Evolutionary conservation across 2,797 vertebrate species (phyloP), one percentile per base, ranked within the genome.

Genomic region (Yasuhikotakia modesta): DNA sequence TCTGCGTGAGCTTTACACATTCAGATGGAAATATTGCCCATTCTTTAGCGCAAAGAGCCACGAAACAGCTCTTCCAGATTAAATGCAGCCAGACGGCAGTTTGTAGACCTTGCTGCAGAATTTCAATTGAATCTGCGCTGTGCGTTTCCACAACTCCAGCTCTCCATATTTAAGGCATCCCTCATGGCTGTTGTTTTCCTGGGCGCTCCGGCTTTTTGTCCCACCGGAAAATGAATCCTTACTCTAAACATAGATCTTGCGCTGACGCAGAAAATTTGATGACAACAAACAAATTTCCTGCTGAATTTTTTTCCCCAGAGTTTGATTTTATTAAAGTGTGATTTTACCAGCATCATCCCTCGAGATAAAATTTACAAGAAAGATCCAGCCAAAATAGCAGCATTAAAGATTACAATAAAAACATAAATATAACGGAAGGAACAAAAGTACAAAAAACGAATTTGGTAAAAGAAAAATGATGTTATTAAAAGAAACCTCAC

Each of bases 31-130:
- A 39, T 69, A 61, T 39, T 48, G 35, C 12, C 60, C 55, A 22
- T 70, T 79, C 50, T 64, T 65, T 39, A 50, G 60, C 7, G 5
- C 19, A 70, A 48, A 76, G n/a, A n/a, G n/a, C n/a, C 46, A 68
- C 46, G 35, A 48, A 22, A 19, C 48, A 53, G 32, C 50, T 78
- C 30, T 71, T 32, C 39, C 60, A 70, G 60, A 65, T 71, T 78
- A 71, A 35, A 78, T 46, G 21, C n/a, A 5, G n/a, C 60, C 53
- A 60, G 58, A 78, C 68, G 65, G 76, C 68, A 71, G 71, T 65
- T 64, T 70, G 71, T 35, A 64, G 35, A 35, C 55, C 32, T 45
- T 71, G 43, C 60, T 45, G 69, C 48, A 55, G 60, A 70, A 53
- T 57, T 55, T 65, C 68, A 65, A 64, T 78, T 78, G 58, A 69